These are phyloP conservation scores for Pelusios castaneus DNA, from an alignment of 2,113 vertebrate species.

Conservation along the genomic window DNA sequence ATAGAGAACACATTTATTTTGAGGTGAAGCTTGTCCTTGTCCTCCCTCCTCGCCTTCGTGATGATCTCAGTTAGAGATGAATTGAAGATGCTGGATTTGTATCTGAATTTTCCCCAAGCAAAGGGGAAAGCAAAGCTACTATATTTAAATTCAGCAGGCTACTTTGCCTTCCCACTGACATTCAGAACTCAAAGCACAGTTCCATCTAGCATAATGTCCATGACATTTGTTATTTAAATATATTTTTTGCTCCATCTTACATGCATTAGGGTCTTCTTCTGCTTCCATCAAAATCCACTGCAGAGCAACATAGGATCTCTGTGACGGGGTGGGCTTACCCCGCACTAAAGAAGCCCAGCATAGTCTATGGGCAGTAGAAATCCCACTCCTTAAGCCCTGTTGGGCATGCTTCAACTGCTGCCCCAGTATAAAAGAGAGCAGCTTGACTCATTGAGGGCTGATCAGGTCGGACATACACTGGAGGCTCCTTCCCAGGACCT, in stretches of 20 bases:
- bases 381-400: too few species aligned
- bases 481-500: too few species aligned
- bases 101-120: not conserved
- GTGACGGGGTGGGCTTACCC: not conserved
- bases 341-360: too few species aligned
- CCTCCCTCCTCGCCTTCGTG: not conserved
- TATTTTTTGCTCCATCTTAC: not conserved
- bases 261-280: not conserved
- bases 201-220: rapidly evolving
- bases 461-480: too few species aligned
- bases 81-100: not conserved
- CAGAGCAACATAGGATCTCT: not conserved
- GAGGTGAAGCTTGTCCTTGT: not conserved
- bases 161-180: not conserved
- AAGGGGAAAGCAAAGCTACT: not conserved
- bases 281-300: not conserved
- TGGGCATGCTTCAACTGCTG: too few species aligned
- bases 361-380: too few species aligned
- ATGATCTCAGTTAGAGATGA: not conserved
- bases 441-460: too few species aligned
- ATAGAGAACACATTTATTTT: not conserved
- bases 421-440: too few species aligned
- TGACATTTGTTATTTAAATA: not conserved
- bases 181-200: not conserved
- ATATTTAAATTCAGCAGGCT: not conserved